These are phyloP conservation scores for Smittia sp. DNA, from an alignment of 2,888 invertebrate species.

Conservation along the genomic window DNA sequence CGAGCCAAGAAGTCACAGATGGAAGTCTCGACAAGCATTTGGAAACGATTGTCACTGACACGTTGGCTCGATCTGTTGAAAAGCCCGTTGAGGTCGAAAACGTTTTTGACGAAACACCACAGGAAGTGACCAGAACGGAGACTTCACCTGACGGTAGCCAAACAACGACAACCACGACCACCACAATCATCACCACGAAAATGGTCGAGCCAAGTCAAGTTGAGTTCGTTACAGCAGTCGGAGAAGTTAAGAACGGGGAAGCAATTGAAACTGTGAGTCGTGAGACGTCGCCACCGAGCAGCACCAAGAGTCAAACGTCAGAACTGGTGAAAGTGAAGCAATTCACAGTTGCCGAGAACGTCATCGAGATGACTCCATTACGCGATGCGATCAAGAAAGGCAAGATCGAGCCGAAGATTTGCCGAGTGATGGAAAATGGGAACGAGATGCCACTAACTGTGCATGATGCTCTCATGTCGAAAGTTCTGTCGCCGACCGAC, in stretches of 20 bases:
- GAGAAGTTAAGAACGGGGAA: not conserved
- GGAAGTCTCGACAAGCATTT: slow-evolving; percentile 42
- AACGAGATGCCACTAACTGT: slow-evolving; percentile 54
- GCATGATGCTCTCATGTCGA: slow-evolving; percentile 55
- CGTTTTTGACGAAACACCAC: not conserved
- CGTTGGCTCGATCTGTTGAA: not conserved
- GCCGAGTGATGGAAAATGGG: slow-evolving; percentile 49
- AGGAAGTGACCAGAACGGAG: not conserved
- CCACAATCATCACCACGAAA: slow-evolving; percentile 11
- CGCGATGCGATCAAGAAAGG: slow-evolving; percentile 51
- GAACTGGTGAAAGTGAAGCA: slow-evolving; percentile 24
- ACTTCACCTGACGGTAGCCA: not conserved
- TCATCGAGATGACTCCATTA: slow-evolving; percentile 45
- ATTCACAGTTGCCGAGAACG: slow-evolving; percentile 42
- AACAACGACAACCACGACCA: not conserved
- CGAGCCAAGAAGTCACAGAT: slow-evolving; percentile 47
- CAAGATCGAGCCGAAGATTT: slow-evolving; percentile 52
- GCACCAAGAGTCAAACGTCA: not conserved
- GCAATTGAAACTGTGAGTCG: not conserved
- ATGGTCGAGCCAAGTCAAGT: not conserved
- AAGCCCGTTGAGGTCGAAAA: not conserved
- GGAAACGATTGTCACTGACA: slow-evolving; percentile 35
- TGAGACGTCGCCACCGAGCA: not conserved
- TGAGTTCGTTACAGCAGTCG: not conserved
- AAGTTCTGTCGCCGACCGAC: slow-evolving; percentile 54